These are phyloP conservation scores for Sisor rabdophorus DNA, from an alignment of 2,113 vertebrate genomes.

Conservation along the genomic window DNA sequence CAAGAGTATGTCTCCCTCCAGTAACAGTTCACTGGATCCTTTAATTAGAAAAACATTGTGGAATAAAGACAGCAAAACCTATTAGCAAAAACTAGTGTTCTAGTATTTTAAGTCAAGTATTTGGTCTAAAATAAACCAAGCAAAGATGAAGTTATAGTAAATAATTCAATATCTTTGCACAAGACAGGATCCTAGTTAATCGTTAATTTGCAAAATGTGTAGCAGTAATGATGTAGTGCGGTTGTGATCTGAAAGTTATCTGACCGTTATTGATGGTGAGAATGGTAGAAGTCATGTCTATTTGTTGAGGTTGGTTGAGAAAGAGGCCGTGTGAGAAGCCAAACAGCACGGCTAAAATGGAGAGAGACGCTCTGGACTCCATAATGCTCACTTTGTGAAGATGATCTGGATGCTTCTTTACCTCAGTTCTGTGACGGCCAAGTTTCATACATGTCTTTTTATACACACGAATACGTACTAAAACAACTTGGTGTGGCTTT, in stretches of 20 bases:
- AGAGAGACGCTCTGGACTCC: constrained; percentile 38
- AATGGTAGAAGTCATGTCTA: constrained; percentile 44
- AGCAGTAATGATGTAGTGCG: not conserved
- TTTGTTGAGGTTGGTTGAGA: constrained; percentile 3
- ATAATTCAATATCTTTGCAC: too few species aligned
- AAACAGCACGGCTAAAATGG: constrained; percentile 40
- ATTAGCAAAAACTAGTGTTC: not conserved
- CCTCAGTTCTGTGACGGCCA: not conserved
- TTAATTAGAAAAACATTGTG: not conserved
- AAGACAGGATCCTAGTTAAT: not conserved
- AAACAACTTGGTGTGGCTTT: constrained; percentile 1
- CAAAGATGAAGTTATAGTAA: too few species aligned
- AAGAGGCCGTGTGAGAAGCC: constrained; percentile 29
- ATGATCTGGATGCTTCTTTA: constrained; percentile 35
- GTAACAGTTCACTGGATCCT: constrained; percentile 31
- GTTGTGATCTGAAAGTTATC: not conserved
- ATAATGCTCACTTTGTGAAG: constrained; percentile 43
- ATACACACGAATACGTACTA: not conserved
- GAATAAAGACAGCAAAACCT: not conserved
- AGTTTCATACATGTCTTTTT: constrained; percentile 1
- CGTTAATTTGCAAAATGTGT: not conserved
- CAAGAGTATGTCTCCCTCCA: constrained; percentile 45
- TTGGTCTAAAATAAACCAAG: not conserved
- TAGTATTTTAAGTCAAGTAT: not conserved
- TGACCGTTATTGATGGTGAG: constrained; percentile 45